Conservation (phyloP, 2,888 invertebrate species). For the Ophion ellenae region DNA sequence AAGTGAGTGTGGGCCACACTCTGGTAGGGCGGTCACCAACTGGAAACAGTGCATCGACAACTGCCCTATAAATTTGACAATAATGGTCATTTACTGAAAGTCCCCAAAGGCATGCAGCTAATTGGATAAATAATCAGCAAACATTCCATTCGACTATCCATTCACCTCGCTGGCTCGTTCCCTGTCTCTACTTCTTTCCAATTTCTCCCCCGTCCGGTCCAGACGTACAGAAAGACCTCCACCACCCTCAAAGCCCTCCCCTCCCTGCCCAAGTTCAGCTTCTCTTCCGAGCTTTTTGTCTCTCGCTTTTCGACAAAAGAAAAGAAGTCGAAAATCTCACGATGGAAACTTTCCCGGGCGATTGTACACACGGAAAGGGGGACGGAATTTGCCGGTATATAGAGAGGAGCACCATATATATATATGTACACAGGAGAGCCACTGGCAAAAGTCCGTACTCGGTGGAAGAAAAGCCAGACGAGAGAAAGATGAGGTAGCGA, state of each 20-base stretch:
- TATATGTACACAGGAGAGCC: neutral
- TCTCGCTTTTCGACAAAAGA: constrained; percentile 45
- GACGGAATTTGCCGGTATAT: constrained; percentile 35
- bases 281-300: constrained; percentile 40
- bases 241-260: neutral
- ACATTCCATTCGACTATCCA: too few species aligned
- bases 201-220: neutral
- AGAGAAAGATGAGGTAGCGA: constrained; percentile 74
- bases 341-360: constrained; percentile 76
- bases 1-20: too few species aligned
- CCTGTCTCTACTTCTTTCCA: neutral
- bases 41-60: too few species aligned
- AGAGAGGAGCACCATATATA: neutral
- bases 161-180: neutral
- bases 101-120: too few species aligned
- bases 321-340: constrained; percentile 69
- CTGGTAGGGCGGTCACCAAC: too few species aligned
- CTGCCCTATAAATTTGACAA: too few species aligned
- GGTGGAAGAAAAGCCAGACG: constrained; percentile 66
- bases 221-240: constrained; percentile 15
- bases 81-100: too few species aligned
- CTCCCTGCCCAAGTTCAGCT: neutral
- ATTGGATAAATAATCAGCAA: too few species aligned
- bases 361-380: constrained; percentile 70
- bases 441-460: constrained; percentile 44